Conservation (phyloP, 1,140 invertebrate genomes). For the Camponotus vicinus region DNA sequence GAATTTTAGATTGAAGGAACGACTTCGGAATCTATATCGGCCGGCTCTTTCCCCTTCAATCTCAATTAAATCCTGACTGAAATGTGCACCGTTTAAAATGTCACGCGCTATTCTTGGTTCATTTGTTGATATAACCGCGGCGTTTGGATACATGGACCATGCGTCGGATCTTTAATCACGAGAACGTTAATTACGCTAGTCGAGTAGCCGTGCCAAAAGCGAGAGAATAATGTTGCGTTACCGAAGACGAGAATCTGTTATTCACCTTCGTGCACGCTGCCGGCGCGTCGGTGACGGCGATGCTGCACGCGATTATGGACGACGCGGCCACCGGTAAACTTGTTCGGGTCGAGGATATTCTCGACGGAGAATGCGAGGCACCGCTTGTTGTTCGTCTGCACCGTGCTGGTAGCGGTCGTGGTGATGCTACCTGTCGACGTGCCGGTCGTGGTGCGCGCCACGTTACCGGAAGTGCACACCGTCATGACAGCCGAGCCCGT, state of each 20-base stretch:
- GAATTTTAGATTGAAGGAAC: not conserved
- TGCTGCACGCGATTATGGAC: conserved; percentile 77
- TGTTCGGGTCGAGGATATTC: conserved; percentile 96
- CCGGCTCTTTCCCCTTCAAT: conserved; percentile 28
- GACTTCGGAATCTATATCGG: not conserved
- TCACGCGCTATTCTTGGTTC: conserved; percentile 41
- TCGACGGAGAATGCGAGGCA: conserved; percentile 95
- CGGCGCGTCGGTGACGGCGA: conserved; percentile 83
- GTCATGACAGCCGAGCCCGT: conserved; percentile 79
- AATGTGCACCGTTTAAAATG: conserved; percentile 16
- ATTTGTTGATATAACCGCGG: not conserved
- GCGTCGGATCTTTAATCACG: not conserved
- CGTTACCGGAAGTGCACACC: conserved; percentile 75
- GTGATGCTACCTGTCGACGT: conserved; percentile 76
- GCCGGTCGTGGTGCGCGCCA: conserved; percentile 68
- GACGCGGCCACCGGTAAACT: conserved; percentile 91
- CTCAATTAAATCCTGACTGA: conserved; percentile 42
- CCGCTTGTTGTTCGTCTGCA: conserved; percentile 77
- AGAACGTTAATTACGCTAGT: not conserved
- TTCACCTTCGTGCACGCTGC: conserved; percentile 86
- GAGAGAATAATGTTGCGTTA: not conserved
- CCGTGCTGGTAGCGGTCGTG: conserved; percentile 77
- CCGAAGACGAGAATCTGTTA: conserved; percentile 9
- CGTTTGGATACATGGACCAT: not conserved
- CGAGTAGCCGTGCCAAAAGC: too few relatives aligned